phyloP scores from a whole-genome alignment of 2,797 vertebrate genomes.

The Melanotaenia nigrans region DNA sequence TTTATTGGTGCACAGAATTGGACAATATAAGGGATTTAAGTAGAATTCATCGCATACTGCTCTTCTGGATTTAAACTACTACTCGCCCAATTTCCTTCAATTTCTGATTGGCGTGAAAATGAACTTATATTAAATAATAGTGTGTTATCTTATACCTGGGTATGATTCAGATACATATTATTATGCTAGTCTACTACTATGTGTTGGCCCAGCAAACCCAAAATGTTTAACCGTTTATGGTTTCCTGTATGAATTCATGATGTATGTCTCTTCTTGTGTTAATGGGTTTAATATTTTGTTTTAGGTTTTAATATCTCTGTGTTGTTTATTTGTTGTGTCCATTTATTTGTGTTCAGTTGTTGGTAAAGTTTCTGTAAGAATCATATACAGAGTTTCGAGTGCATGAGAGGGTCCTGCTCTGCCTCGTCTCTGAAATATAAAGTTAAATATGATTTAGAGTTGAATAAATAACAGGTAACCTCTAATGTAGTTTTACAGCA shows the following conservation, averaged over 20 bases:
- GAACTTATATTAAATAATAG: conserved; percentile 51
- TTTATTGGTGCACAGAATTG: conserved; percentile 1
- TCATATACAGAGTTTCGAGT: conserved; percentile 66
- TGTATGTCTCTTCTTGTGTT: conserved; percentile 66
- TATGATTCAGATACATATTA: conserved; percentile 73
- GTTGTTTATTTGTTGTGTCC: conserved; percentile 57
- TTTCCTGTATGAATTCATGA: conserved; percentile 56
- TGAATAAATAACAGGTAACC: not conserved
- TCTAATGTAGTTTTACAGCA: not conserved
- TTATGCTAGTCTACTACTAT: conserved; percentile 70
- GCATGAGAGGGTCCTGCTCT: not conserved
- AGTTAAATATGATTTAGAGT: not conserved
- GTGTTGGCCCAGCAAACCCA: conserved; percentile 67
- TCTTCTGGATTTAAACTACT: conserved; percentile 34
- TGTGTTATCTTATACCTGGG: conserved; percentile 67
- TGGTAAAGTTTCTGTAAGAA: conserved; percentile 45
- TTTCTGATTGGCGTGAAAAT: conserved; percentile 63
- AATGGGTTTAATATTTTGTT: conserved; percentile 46
- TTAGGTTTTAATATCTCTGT: conserved; percentile 56
- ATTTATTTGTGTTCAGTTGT: conserved; percentile 57
- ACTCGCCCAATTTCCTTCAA: conserved; percentile 19
- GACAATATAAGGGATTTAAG: conserved; percentile 14
- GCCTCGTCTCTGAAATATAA: conserved; percentile 9
- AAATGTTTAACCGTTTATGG: conserved; percentile 54
- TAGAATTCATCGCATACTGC: conserved; percentile 69